Evolutionary conservation across 2,888 invertebrate species (phyloP).

Genomic region (Stenoptilia bipunctidactyla): DNA sequence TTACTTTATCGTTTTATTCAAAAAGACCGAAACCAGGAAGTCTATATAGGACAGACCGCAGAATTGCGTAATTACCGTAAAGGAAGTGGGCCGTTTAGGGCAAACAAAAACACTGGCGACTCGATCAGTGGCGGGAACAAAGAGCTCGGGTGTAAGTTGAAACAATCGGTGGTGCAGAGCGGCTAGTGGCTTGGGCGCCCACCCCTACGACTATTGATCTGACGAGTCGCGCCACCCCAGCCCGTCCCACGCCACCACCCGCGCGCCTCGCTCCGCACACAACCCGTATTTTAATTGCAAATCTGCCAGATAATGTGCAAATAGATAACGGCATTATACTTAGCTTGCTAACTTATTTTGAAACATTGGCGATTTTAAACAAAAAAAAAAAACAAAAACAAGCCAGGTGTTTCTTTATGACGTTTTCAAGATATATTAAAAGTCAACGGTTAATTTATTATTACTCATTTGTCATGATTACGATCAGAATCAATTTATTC

Average conservation of each 20-base stretch:
- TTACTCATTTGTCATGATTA: no score
- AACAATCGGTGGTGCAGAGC: slow-evolving; percentile 65
- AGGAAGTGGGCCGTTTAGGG: slow-evolving; percentile 62
- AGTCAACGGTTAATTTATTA: no score
- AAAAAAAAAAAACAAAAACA: not conserved
- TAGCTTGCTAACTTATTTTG: slow-evolving; percentile 61
- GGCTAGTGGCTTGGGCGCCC: slow-evolving; percentile 49
- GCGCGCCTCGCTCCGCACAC: slow-evolving; percentile 30
- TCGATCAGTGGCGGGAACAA: slow-evolving; percentile 66
- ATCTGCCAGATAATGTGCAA: slow-evolving; percentile 70
- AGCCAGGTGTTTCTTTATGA: not conserved
- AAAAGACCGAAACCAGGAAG: slow-evolving; percentile 26
- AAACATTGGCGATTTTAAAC: slow-evolving; percentile 47
- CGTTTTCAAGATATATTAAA: not conserved
- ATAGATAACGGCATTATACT: slow-evolving; percentile 68
- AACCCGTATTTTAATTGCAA: slow-evolving; percentile 70
- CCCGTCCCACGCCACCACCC: slow-evolving; percentile 17
- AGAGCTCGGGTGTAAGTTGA: slow-evolving; percentile 65
- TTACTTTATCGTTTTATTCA: slow-evolving; percentile 20
- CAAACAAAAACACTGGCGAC: slow-evolving; percentile 63
- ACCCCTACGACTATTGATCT: slow-evolving; percentile 68
- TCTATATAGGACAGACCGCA: slow-evolving; percentile 40
- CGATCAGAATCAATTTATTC: no score
- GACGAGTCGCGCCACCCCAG: slow-evolving; percentile 42
- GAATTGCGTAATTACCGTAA: slow-evolving; percentile 65